A percentile compares a stretch with the other conserved stretches of the same genome.
Evolutionary conservation across 2,888 invertebrate genomes (phyloP).

Genomic region (Monoplex corrugatus): DNA sequence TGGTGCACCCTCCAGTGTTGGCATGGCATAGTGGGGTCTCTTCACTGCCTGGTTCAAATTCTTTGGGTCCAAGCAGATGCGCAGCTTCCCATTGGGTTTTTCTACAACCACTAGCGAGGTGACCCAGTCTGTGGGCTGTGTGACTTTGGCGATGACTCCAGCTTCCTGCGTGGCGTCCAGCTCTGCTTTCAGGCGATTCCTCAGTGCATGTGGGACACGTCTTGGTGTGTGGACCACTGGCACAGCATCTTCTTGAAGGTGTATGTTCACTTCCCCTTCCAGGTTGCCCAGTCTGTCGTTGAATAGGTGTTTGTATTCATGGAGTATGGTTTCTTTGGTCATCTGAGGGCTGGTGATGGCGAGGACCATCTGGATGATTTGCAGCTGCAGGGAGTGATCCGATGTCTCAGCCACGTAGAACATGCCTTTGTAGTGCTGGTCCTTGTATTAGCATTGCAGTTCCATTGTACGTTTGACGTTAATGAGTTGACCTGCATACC

Average conservation of each 20-base stretch:
- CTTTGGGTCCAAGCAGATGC: neutral
- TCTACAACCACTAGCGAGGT: neutral
- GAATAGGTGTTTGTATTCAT: neutral
- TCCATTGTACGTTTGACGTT: too few species aligned
- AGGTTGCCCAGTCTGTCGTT: neutral
- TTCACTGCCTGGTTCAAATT: neutral
- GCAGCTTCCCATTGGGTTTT: constrained; percentile 26
- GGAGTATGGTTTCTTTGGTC: neutral
- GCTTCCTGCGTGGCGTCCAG: too few species aligned
- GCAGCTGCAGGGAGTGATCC: neutral
- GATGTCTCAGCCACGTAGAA: too few species aligned
- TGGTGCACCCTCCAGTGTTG: neutral
- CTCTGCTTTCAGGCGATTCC: too few species aligned
- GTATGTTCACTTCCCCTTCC: too few species aligned
- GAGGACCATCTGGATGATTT: neutral
- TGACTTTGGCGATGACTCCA: too few species aligned
- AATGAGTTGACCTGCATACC: too few species aligned
- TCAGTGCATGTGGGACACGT: too few species aligned
- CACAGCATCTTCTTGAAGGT: too few species aligned
- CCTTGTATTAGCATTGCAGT: too few species aligned
- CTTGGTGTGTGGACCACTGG: too few species aligned
- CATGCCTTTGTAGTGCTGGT: too few species aligned
- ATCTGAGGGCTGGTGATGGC: neutral
- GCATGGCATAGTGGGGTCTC: constrained; percentile 32
- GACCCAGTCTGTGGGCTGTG: neutral